Evolutionary conservation across 2,113 vertebrate species (phyloP), one percentile per base, ranked within the genome.

Genomic region (Empidonax alnorum): DNA sequence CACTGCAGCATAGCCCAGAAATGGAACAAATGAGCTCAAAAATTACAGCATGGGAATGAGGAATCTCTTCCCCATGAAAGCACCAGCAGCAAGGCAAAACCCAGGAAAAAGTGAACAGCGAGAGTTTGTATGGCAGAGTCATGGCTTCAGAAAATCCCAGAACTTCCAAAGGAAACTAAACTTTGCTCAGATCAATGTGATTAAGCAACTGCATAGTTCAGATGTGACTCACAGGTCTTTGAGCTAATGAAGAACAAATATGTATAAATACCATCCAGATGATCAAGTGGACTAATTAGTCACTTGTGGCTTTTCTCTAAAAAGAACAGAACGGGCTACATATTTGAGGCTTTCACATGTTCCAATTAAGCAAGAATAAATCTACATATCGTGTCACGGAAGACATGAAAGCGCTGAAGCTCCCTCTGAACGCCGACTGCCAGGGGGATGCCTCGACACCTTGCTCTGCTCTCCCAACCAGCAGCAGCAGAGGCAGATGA

Each of bases 211-310:
- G 94, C 80, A 69, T 25, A 71, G 95, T 93, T 95, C 96, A 97
- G 91, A 95, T 93, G 94, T 90, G 97, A 98, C 96, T 96, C 97
- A 96, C 95, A 87, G 23, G 82, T 83, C 95, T 94, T 46, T 46
- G 76, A 95, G 96, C 92, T 97, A 96, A 97, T 93, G 97, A 97
- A 96, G 97, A 98, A 97, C 96, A 98, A 98, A 98, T 97, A 97
- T 93, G 96, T 94, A 97, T 95, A 97, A 97, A 97, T 93, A 97
- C 84, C 96, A 96, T 93, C 95, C 93, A 84, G 94, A 97, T 94
- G 97, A 97, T 98, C 96, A 97, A 98, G 97, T 93, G 97, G 96
- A 98, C 97, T 97, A 98, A 98, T 98, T 97, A 96, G 97, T 97
- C 96, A 97, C 92, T 98, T 82, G 97, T 92, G 92, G 91, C 92